Conservation (phyloP, 2,888 invertebrate species). For the Nomada ferruginata region DNA sequence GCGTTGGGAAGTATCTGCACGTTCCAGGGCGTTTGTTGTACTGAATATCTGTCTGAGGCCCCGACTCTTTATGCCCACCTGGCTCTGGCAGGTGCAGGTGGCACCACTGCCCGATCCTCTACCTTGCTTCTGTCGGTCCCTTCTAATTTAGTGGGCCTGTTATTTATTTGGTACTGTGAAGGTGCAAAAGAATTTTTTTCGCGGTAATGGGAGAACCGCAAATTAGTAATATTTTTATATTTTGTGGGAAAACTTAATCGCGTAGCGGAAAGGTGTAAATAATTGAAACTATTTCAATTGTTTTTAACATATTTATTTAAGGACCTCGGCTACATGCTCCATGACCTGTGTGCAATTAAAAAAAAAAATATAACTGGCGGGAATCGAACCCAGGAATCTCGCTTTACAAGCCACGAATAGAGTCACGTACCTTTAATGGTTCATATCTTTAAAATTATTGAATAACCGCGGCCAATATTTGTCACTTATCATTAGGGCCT, state of each 20-base stretch:
- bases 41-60: constrained; percentile 68
- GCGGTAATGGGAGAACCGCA: neutral
- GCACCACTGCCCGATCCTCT: constrained; percentile 62
- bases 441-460: too few species aligned
- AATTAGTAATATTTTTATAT: neutral
- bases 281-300: neutral
- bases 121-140: constrained; percentile 35
- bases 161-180: neutral
- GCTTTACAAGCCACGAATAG: too few species aligned
- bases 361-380: too few species aligned
- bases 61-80: constrained; percentile 72
- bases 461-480: too few species aligned
- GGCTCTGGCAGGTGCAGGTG: constrained; percentile 70
- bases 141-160: neutral
- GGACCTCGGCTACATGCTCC: too few species aligned
- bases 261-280: neutral
- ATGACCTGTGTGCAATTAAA: too few species aligned
- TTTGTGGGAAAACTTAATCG: neutral
- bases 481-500: too few species aligned
- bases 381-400: too few species aligned
- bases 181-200: neutral
- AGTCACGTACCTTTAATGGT: constrained; percentile 72
- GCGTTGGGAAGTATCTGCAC: constrained; percentile 47
- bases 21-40: constrained; percentile 62
- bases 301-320: constrained; percentile 25